phyloP scores from a whole-genome alignment of 2,888 invertebrate species.

The Calephelis perditalis region DNA sequence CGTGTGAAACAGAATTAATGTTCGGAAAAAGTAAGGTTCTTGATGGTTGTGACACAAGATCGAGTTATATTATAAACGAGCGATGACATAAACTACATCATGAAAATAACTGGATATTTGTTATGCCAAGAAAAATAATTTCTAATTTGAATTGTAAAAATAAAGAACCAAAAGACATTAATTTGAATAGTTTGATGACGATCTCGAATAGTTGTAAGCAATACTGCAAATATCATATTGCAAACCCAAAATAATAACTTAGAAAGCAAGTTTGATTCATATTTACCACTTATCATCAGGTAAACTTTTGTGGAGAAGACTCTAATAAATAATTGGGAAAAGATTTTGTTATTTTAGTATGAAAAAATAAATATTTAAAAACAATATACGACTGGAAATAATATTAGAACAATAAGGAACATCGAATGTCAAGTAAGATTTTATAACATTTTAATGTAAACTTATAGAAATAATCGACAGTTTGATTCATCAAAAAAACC shows the following conservation, averaged over 20 bases:
- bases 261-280: slow-evolving; percentile 19
- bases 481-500: no score
- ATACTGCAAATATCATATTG: slow-evolving; percentile 20
- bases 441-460: no score
- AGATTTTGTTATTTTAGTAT: no score
- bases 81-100: slow-evolving; percentile 21
- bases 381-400: no score
- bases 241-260: slow-evolving; percentile 16
- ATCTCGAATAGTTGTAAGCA: slow-evolving; percentile 23
- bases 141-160: slow-evolving; percentile 24
- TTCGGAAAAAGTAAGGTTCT: slow-evolving; percentile 24
- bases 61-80: slow-evolving; percentile 22
- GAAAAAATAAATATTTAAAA: no score
- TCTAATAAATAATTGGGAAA: no score
- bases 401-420: no score
- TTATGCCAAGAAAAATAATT: slow-evolving; percentile 18
- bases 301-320: slow-evolving; percentile 1
- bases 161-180: slow-evolving; percentile 20
- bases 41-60: slow-evolving; percentile 26
- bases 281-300: slow-evolving; percentile 16
- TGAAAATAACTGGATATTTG: slow-evolving; percentile 19
- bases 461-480: no score
- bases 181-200: slow-evolving; percentile 20
- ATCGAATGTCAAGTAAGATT: no score
- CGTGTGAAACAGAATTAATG: slow-evolving; percentile 30